Conservation (phyloP, 2,888 invertebrate genomes). For the Bhutanitis thaidina region DNA sequence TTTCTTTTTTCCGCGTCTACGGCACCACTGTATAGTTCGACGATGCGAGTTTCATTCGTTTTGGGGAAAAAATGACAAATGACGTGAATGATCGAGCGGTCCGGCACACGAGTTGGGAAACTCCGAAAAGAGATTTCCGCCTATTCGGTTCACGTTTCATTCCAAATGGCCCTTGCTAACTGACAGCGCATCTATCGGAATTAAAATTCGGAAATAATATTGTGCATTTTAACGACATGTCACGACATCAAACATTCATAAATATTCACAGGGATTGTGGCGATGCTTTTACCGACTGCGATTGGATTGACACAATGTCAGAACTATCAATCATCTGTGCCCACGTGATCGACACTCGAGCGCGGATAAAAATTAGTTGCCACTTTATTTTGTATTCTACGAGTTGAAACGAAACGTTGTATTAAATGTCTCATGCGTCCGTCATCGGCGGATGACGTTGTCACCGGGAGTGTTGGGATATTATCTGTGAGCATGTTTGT, state of each 20-base stretch:
- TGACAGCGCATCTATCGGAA: conserved; percentile 46
- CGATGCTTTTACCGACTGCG: conserved; percentile 62
- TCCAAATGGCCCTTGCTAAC: conserved; percentile 36
- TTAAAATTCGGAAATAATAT: conserved; percentile 55
- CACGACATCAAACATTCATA: conserved; percentile 55
- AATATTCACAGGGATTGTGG: conserved; percentile 65
- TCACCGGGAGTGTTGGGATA: conserved; percentile 53
- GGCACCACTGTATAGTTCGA: conserved; percentile 64
- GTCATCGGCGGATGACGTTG: conserved; percentile 30
- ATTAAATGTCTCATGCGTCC: conserved; percentile 11
- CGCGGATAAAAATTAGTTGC: conserved; percentile 1
- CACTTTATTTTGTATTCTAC: not conserved
- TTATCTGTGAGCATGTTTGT: too few species aligned
- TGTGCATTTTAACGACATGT: conserved; percentile 59
- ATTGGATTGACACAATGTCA: conserved; percentile 67
- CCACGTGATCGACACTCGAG: conserved; percentile 47
- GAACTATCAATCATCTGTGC: conserved; percentile 65
- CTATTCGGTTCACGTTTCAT: conserved; percentile 46
- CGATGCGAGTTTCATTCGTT: conserved; percentile 64
- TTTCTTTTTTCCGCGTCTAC: conserved; percentile 69
- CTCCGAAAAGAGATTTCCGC: conserved; percentile 57
- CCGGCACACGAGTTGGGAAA: conserved; percentile 52
- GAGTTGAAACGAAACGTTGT: conserved; percentile 4
- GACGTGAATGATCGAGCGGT: conserved; percentile 74
- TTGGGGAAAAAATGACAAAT: conserved; percentile 69